Evolutionary conservation across 2,888 invertebrate genomes (phyloP).

Genomic region (Noctua pronuba): DNA sequence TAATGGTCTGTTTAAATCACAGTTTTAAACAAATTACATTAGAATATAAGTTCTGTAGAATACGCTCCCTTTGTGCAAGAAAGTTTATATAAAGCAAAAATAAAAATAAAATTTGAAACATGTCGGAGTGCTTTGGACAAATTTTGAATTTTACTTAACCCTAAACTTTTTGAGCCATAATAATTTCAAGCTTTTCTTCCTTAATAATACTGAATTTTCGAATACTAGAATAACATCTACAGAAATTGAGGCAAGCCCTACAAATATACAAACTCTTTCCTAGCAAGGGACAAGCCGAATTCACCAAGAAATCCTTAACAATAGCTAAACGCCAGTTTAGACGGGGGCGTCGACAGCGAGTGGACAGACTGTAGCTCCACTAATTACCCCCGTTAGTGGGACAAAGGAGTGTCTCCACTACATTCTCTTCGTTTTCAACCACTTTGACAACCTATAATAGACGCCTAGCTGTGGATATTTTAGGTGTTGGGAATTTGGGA

Average conservation of each 20-base stretch:
- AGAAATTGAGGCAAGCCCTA: background rate
- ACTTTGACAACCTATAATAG: constrained; percentile 51
- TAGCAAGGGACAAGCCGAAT: background rate
- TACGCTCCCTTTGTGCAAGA: background rate
- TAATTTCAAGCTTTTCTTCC: too few species aligned
- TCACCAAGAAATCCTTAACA: constrained; percentile 29
- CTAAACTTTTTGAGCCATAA: background rate
- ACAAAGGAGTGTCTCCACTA: constrained; percentile 63
- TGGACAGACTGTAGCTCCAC: constrained; percentile 52
- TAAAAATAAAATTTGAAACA: background rate
- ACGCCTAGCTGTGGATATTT: background rate
- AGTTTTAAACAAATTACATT: constrained; percentile 13
- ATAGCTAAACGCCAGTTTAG: constrained; percentile 43
- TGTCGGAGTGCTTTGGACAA: background rate
- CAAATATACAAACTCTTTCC: background rate
- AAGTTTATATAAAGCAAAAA: background rate
- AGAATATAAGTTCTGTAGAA: background rate
- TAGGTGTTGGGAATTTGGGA: background rate
- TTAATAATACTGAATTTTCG: background rate
- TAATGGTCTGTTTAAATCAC: constrained; percentile 32
- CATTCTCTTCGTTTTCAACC: constrained; percentile 44
- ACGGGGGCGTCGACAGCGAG: constrained; percentile 33
- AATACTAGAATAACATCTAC: background rate
- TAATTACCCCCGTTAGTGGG: constrained; percentile 62
- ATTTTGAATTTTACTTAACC: background rate